Base-by-base conservation (phyloP, 2,888 invertebrate species). In the Chromoteleia sp. region DNA sequence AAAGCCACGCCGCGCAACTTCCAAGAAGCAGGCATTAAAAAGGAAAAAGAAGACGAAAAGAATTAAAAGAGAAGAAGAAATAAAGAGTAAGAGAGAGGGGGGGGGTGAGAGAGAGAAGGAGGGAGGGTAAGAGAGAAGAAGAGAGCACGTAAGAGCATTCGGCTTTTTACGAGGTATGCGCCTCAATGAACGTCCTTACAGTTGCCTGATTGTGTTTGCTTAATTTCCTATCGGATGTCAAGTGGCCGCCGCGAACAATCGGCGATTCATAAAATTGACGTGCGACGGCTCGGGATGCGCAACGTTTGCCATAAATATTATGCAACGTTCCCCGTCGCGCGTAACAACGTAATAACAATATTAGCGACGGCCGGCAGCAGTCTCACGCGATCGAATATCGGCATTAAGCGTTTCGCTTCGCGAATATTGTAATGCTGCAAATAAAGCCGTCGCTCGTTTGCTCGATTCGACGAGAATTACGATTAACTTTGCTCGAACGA, bases 221-320 rank as follows among this genome's bases (percentile, higher is more conserved):
- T 78, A 74, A 82, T 82, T 82, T 82, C 63, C 77, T 45, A 70
- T 82, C 77, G 70, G 48, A 77, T 70, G 77, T 82, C 74, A 82
- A 82, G 82, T 82, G 59, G 19, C 29, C 15, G 54, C 56, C 33
- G 8, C 52, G 77, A 75, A 78, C 78, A 82, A 82, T 82, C 74
- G 75, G 3, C 59, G 70, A 78, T 82, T 82, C 75, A 82, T 75
- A 58, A 70, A 81, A 41, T 71, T 71, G 74, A 78, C 73, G 58
- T 29, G 14, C 33, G 63, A 73, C 33, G 70, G 12, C 8, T 33
- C 45, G 29, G 15, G 61, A 68, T 43, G 54, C 39, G 54, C 63
- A 45, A 36, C 48, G 12, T 54, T 63, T 50, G 56, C 70, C 68
- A 63, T 70, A 77, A 77, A 61, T 63, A 61, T 78, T 78, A 63